Evolutionary conservation across 2,113 vertebrate species (phyloP), one percentile per base, ranked within the genome.

Genomic region (Camelus bactrianus): DNA sequence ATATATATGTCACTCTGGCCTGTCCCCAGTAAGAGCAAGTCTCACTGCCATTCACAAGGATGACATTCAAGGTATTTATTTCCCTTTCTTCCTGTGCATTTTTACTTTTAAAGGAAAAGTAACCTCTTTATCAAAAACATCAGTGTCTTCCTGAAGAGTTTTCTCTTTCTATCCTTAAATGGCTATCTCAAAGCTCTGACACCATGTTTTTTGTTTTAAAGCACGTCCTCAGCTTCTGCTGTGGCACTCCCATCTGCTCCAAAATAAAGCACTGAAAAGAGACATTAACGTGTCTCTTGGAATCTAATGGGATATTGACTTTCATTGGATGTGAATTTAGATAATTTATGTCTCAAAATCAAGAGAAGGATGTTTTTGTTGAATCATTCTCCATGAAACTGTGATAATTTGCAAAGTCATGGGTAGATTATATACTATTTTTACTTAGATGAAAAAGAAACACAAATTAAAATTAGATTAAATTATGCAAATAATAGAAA

Each of bases 251-350:
- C 58, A 93, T 69, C 54, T 92, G 83, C 30, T 70, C 13, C 85
- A 60, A 84, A 95, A 77, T 38, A 77, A 95, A 94, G 35, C 50
- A 48, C 46, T 79, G 70, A 64, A 76, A 54, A 91, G 52, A 80
- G 38, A 89, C 12, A 58, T 73, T 76, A 65, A 79, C 89, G 94
- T 89, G 11, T 28, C 73, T 90, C 58, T 86, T 92, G 35, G 26
- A 58, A 92, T 64, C 46, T 93, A 91, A 97, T 83, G 64, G 93
- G 38, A 14, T 90, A 93, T 87, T 92, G 83, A 94, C 92, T 96
- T 95, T 89, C 72, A 65, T 16, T 60, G 64, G 60, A 42, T 58
- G 86, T 69, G 38, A 75, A 82, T 83, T 89, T 58, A 86, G 50
- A 86, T 83, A 62, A 83, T 35, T 81, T 80, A 54, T 58, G 52